Evolutionary conservation across 37 sponge, comb jelly and placozoan species (phyloP), one percentile per base, ranked within the genome.

Genomic region (Ianthella basta): DNA sequence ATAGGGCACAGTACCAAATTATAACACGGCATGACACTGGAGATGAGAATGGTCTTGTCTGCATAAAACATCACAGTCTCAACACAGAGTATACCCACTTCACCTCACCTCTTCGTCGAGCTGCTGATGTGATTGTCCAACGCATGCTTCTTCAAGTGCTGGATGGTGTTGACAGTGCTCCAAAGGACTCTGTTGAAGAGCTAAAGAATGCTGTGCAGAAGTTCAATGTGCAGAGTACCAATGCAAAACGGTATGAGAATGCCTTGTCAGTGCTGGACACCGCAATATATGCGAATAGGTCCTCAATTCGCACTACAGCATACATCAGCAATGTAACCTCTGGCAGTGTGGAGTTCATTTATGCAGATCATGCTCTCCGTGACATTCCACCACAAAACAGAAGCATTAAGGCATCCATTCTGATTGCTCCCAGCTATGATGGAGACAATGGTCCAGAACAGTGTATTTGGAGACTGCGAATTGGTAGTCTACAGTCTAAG

Each of bases 61-160:
- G 19, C 1, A 68, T 81, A 21, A 27, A 69, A 10, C 93, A 93
- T 60, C 25, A 87, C 34, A 82, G 79, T 34, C 78, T 89, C 19
- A 56, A 67, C 5, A 61, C 54, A 19, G 54, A 73, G 2, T 93
- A 93, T 54, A 89, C 93, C 14, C 93, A 93, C 54, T 89, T 87
- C 63, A 83, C 93, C 13, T 93, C 93, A 30, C 93, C 93, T 18
- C 30, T 93, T 27, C 54, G 93, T 50, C 78, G 93, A 34, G 90
- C 87, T 72, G 44, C 72, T 30, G 93, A 93, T 59, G 74, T 93
- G 21, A n/a, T 68, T 18, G 86, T 85, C 6, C 93, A 93, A 53
- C 50, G 88, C 33, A 59, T 93, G 61, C 37, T 89, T 15, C 39
- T 53, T 15, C 24, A 68, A 34, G 19, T 54, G 15, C 38, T 80